Evolutionary conservation across 1,140 invertebrate species (phyloP).

Genomic region (Drosophila ambigua): DNA sequence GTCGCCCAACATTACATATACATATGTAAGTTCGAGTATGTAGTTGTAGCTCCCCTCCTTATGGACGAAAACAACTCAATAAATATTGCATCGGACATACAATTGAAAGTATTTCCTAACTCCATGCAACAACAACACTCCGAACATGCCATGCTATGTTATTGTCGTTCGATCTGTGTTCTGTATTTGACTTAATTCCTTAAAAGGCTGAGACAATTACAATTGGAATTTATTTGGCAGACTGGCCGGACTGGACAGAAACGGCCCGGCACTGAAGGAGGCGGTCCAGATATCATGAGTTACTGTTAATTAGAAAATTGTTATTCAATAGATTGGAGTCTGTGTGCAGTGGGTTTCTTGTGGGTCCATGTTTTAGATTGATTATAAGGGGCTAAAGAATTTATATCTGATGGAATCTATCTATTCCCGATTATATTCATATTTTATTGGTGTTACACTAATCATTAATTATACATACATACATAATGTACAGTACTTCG

Average conservation of each 20-base stretch:
- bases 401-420: no score
- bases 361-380: no score
- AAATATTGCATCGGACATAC: constrained; percentile 59
- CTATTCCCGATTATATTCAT: no score
- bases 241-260: constrained; percentile 23
- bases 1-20: neutral
- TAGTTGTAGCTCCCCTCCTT: constrained; percentile 3
- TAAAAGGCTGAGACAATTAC: constrained; percentile 64
- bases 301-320: constrained; percentile 76
- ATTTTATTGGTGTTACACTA: no score
- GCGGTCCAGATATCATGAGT: constrained; percentile 38
- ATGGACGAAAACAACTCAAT: constrained; percentile 44
- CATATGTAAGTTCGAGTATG: neutral
- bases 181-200: constrained; percentile 41
- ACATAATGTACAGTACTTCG: no score
- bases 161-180: constrained; percentile 25
- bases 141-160: neutral
- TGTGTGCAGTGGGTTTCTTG: no score
- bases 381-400: no score
- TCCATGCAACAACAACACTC: constrained; percentile 30
- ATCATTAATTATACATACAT: no score
- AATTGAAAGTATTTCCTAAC: constrained; percentile 61
- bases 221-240: constrained; percentile 61
- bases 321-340: constrained; percentile 32
- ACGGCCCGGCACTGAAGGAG: neutral